These are phyloP conservation scores for Prionailurus viverrinus DNA, from an alignment of 2,113 vertebrate species.

Conservation along the genomic window DNA sequence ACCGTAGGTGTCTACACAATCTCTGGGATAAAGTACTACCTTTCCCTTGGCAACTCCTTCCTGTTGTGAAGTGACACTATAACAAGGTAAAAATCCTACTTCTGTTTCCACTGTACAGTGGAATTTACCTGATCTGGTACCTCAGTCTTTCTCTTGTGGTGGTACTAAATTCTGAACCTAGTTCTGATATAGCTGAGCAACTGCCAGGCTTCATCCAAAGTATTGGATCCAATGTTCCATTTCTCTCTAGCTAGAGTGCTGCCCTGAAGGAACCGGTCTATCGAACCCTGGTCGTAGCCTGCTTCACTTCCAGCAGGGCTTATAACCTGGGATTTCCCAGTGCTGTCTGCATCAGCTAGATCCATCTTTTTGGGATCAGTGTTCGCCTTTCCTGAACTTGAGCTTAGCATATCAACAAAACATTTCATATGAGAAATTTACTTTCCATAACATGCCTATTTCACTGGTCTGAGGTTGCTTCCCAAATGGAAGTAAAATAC, in stretches of 20 bases:
- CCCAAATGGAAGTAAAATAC: constrained; percentile 25
- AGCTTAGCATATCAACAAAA: neutral
- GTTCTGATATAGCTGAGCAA: neutral
- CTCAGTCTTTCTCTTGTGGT: neutral
- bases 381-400: neutral
- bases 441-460: neutral
- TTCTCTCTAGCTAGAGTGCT: neutral
- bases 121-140: neutral
- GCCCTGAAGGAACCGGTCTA: neutral
- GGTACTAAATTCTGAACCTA: neutral
- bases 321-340: neutral
- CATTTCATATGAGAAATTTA: neutral
- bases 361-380: neutral
- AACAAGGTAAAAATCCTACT: neutral
- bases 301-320: neutral
- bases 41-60: neutral
- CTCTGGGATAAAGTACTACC: neutral
- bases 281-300: neutral
- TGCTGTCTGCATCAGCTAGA: neutral
- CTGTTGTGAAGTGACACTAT: neutral
- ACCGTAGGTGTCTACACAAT: neutral
- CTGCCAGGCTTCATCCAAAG: neutral
- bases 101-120: neutral
- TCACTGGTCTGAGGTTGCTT: neutral
- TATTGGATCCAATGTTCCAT: neutral